Base-by-base conservation (phyloP, 2,888 invertebrate genomes). In the Amorpha juglandis region DNA sequence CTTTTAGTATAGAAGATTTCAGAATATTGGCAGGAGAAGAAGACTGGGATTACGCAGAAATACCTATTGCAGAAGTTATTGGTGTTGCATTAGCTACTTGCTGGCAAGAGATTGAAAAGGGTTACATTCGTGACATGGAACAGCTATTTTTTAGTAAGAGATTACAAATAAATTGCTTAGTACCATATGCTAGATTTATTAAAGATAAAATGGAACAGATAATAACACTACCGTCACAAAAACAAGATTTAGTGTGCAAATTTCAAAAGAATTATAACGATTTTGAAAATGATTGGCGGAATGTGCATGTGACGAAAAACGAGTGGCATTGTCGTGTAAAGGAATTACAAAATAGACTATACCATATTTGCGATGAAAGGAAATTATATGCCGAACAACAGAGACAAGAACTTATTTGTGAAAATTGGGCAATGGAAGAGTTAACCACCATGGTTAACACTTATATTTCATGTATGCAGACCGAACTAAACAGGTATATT, bases 261-360 rank as follows among this genome's bases (percentile, higher is more conserved):
- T 96, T 96, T 78, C 95, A 95, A 81, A 88, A 84, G 47, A 84
- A 91, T 42, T 95, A 94, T 72, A 96, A 96, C 83, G 87, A 92
- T 27, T 92, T 96, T 69, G 94, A 95, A 71, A 87, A 91, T 67
- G 94, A 95, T 74, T 92, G 95, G 84, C 88, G 95, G 1, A 88
- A 92, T 67, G 90, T 95, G 66, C 83, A 87, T 71, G 92, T 94
- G 68, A 87, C 95, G 1, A 96, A 95, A 81, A 94, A 94, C 67
- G 95, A 96, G 83, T 89, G 96, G 83, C 95, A 95, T 73, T 95
- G 94, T 70, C 86, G 94, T 45, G 85, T 94, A 0, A 90, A 90
- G 63, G 94, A 94, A 66, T 84, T 95, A 62, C 92, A 94, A 73
- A 79, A 89, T 48, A 90, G 84, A 64, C 82, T 96, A 12, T 94